Evolutionary conservation across 2,113 vertebrate genomes (phyloP), one percentile per base, ranked within the genome.

Genomic region (Pseudonaja textilis): DNA sequence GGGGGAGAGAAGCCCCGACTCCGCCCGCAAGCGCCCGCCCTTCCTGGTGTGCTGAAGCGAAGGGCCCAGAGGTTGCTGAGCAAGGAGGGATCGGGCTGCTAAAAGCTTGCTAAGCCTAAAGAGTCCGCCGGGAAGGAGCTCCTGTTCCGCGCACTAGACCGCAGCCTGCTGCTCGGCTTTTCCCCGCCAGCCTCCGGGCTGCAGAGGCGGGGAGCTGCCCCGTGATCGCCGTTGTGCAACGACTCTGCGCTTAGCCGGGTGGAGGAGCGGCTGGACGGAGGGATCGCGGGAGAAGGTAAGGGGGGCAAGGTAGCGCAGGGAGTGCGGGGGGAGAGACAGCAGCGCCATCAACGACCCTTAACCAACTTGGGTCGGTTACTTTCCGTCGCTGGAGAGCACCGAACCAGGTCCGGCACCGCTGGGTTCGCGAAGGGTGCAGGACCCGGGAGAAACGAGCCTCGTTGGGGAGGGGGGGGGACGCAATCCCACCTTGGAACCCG

Each of bases 251-350:
- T 81, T 81, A 3, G 25, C 42, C 59, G n/a, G 69, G 69, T 81
- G 25, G 42, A 5, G 23, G 23, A 88, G 20, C n/a, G 54, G 52
- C n/a, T 5, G 34, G 34, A 42, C n/a, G 10, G 34, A 5, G 59
- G 39, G 45, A 20, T 5, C 59, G 34, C 64, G 9, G 29, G 16
- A 23, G 54, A n/a, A 91, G 90, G 90, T 91, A 91, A 59, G 74
- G 22, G 5, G 12, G 12, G n/a, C 3, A 39, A 34, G 47, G 26
- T 1, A 16, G 47, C 29, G 29, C 4, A 3, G 5, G 7, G 42
- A 2, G 10, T 0, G n/a, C n/a, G 3, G 1, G 12, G 34, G 45
- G 4, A 7, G 2, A 26, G 14, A 25, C 16, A 74, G n/a, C 29
- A n/a, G 34, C 2, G 34, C 18, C 34, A 18, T n/a, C 29, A 16